Evolutionary conservation across 2,888 invertebrate species (phyloP).

Genomic region (Mesorhabditis sp.): DNA sequence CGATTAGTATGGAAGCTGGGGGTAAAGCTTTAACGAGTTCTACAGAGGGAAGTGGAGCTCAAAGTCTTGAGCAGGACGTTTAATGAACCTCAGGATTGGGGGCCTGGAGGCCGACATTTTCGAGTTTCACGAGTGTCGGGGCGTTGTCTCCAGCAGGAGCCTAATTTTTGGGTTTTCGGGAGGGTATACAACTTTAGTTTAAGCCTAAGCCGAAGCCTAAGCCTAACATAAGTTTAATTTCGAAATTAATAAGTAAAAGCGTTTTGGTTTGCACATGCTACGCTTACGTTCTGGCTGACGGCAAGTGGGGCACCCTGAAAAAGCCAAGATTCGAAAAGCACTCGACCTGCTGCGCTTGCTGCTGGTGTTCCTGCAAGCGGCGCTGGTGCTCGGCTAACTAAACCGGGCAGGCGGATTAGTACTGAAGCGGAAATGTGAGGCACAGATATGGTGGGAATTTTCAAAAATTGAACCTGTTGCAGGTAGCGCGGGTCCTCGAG

Average conservation of each 20-base stretch:
- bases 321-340: not conserved
- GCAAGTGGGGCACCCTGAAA: not conserved
- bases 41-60: not conserved
- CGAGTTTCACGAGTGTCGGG: not conserved
- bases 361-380: conserved; percentile 7
- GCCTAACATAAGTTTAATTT: too few relatives aligned
- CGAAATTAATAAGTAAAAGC: too few relatives aligned
- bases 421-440: not conserved
- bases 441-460: too few relatives aligned
- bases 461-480: not conserved
- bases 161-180: too few relatives aligned
- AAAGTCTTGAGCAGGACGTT: too few relatives aligned
- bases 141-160: not conserved
- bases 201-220: too few relatives aligned
- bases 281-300: not conserved
- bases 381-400: not conserved
- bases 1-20: not conserved
- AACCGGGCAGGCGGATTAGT: not conserved
- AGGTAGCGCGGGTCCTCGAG: not conserved
- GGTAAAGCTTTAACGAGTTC: not conserved
- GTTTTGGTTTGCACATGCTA: not conserved
- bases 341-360: not conserved
- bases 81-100: not conserved
- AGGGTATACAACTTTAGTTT: too few relatives aligned
- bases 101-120: not conserved